These are phyloP conservation scores for Agrilus planipennis DNA, from an alignment of 1,140 invertebrate genomes.

Conservation along the genomic window DNA sequence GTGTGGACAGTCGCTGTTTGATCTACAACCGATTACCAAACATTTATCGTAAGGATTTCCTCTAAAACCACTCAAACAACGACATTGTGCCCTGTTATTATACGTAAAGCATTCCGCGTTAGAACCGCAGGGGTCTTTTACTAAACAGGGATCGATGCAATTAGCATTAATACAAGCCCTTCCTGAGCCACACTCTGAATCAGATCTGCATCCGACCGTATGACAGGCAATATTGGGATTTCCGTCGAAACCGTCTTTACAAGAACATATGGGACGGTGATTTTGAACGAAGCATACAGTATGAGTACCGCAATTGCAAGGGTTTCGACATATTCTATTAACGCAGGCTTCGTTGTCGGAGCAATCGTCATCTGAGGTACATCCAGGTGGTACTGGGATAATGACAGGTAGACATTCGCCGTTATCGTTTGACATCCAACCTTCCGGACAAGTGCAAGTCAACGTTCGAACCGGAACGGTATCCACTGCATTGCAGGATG, in stretches of 20 bases:
- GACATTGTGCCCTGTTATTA: constrained; percentile 63
- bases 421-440: constrained; percentile 63
- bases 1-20: constrained; percentile 75
- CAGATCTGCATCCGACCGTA: constrained; percentile 61
- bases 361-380: constrained; percentile 68
- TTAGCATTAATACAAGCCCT: constrained; percentile 74
- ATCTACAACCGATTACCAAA: constrained; percentile 70
- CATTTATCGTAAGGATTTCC: constrained; percentile 70
- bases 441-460: constrained; percentile 73
- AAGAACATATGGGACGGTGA: constrained; percentile 77
- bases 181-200: constrained; percentile 67
- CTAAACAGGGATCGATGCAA: constrained; percentile 72
- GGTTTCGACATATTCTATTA: constrained; percentile 72
- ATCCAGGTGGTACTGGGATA: constrained; percentile 56
- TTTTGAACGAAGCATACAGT: constrained; percentile 70
- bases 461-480: constrained; percentile 72
- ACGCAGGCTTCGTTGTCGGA: constrained; percentile 65
- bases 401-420: constrained; percentile 63
- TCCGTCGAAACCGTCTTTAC: constrained; percentile 68
- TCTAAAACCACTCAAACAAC: constrained; percentile 65
- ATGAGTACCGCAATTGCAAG: constrained; percentile 77
- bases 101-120: constrained; percentile 74
- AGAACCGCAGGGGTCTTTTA: constrained; percentile 64
- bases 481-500: constrained; percentile 65
- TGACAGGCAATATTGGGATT: constrained; percentile 71